phyloP scores from a whole-genome alignment of 2,888 invertebrate genomes.

The Byasa hedistus region DNA sequence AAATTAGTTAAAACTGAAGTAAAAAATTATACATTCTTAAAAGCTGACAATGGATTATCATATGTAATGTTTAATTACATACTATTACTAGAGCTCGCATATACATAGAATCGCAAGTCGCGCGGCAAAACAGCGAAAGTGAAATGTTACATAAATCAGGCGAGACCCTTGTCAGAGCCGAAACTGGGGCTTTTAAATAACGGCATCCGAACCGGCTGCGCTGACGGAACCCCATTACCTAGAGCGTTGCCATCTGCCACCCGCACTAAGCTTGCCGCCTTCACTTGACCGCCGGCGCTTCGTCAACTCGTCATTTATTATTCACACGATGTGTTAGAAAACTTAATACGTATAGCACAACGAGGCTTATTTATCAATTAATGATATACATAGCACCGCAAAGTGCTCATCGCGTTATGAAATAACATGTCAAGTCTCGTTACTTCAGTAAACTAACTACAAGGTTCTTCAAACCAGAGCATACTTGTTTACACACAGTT shows the following conservation, averaged over 20 bases:
- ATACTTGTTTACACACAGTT: too few relatives aligned
- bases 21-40: too few relatives aligned
- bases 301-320: conserved; percentile 31
- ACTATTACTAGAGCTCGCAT: conserved; percentile 1
- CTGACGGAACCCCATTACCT: conserved; percentile 47
- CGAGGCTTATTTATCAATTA: conserved; percentile 3
- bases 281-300: conserved; percentile 22
- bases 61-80: conserved; percentile 16
- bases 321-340: conserved; percentile 20
- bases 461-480: too few relatives aligned
- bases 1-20: too few relatives aligned
- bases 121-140: conserved; percentile 57
- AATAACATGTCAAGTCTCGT: too few relatives aligned
- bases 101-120: conserved; percentile 40
- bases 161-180: conserved; percentile 63
- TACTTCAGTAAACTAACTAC: too few relatives aligned
- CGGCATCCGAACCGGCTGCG: conserved; percentile 51
- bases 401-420: too few relatives aligned
- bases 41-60: not conserved
- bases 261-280: conserved; percentile 17
- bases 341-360: not conserved
- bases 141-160: conserved; percentile 72
- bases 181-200: conserved; percentile 56
- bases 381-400: too few relatives aligned
- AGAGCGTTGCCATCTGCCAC: conserved; percentile 34